Evolutionary conservation across 2,888 invertebrate genomes (phyloP).

Genomic region (Apeira syringaria): DNA sequence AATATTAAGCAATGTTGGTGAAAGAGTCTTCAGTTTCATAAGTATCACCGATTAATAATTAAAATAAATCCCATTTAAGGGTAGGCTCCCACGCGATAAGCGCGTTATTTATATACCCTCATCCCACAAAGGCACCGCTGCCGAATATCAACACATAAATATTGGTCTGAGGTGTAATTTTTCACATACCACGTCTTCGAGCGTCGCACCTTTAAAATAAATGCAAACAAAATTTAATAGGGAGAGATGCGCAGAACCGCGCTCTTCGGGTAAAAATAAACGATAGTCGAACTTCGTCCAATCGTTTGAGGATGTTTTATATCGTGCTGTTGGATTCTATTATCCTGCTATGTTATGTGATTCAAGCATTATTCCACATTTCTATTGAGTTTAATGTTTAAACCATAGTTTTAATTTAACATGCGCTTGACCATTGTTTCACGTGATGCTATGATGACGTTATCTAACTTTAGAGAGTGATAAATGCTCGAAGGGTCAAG

Average conservation of each 20-base stretch:
- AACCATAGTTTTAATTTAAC: too few species aligned
- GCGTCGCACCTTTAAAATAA: slow-evolving; percentile 84
- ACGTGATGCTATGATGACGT: too few species aligned
- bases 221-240: slow-evolving; percentile 84
- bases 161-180: slow-evolving; percentile 84
- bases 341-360: slow-evolving; percentile 35
- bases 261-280: slow-evolving; percentile 80
- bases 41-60: slow-evolving; percentile 74
- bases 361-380: slow-evolving; percentile 33
- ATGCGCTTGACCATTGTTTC: too few species aligned
- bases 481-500: too few species aligned
- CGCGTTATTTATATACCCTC: slow-evolving; percentile 83
- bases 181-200: slow-evolving; percentile 82
- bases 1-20: neutral
- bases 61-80: slow-evolving; percentile 81
- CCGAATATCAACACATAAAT: slow-evolving; percentile 84
- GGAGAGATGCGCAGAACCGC: slow-evolving; percentile 82
- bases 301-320: slow-evolving; percentile 71
- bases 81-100: slow-evolving; percentile 83
- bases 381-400: too few species aligned
- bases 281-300: slow-evolving; percentile 67
- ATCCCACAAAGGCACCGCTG: slow-evolving; percentile 82
- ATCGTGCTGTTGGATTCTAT: slow-evolving; percentile 46
- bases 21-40: slow-evolving; percentile 39
- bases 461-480: too few species aligned